Conservation (phyloP, 2,797 vertebrate species). For the Onychomys arenicola region DNA sequence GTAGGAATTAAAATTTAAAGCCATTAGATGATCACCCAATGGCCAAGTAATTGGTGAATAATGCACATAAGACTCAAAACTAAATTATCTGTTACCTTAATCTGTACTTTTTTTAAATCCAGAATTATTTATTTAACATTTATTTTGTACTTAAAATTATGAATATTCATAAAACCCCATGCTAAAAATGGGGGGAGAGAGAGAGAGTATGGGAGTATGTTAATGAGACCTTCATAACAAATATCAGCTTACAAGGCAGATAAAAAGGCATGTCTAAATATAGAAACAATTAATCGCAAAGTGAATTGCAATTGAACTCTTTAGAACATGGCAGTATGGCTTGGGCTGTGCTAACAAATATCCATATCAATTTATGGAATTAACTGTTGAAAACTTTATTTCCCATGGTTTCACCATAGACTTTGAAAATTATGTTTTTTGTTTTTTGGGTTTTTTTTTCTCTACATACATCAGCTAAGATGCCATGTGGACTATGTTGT, state of each 20-base stretch:
- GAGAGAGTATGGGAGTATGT: neutral
- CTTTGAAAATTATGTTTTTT: neutral
- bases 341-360: slow-evolving; percentile 26
- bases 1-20: slow-evolving; percentile 25
- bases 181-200: neutral
- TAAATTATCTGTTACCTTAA: neutral
- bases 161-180: neutral
- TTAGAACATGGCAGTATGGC: neutral
- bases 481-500: neutral
- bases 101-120: neutral
- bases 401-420: neutral
- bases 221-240: slow-evolving; percentile 5
- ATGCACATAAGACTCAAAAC: neutral
- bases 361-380: neutral
- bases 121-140: neutral
- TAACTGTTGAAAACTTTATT: neutral
- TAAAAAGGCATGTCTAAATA: neutral
- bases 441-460: too few species aligned
- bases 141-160: slow-evolving; percentile 32
- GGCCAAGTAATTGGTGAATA: neutral
- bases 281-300: neutral
- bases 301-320: neutral
- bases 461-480: neutral
- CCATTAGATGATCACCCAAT: neutral
- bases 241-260: neutral